phyloP scores from a whole-genome alignment of 2,888 invertebrate species.

The Villa cingulata region DNA sequence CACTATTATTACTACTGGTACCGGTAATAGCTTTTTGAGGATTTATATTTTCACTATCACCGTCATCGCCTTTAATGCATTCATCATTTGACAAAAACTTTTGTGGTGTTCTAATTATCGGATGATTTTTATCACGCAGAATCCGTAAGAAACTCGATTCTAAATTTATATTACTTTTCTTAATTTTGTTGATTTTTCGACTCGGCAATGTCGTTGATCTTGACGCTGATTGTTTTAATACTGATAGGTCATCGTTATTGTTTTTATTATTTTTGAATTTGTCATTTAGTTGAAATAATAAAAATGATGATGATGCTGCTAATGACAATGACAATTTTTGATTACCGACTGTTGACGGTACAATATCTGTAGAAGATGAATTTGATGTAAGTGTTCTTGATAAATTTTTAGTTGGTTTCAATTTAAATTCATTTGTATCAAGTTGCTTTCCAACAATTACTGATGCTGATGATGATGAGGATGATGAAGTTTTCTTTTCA shows the following conservation, averaged over 20 bases:
- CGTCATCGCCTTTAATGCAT: not conserved
- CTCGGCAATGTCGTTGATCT: constrained; percentile 34
- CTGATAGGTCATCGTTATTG: constrained; percentile 9
- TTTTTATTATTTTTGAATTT: not conserved
- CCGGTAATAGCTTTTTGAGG: constrained; percentile 7
- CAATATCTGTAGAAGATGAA: not conserved
- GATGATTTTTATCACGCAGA: constrained; percentile 17
- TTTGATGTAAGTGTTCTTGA: constrained; percentile 17
- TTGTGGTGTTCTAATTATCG: constrained; percentile 11
- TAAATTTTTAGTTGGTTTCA: constrained; percentile 27
- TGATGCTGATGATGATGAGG: too few species aligned
- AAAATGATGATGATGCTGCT: not conserved
- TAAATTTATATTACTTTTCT: constrained; percentile 2
- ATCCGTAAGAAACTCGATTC: constrained; percentile 16
- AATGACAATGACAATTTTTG: constrained; percentile 2
- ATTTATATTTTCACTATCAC: constrained; percentile 16
- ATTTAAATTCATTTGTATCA: constrained; percentile 29
- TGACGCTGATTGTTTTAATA: constrained; percentile 25
- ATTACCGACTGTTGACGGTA: constrained; percentile 6
- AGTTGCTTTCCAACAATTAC: constrained; percentile 27
- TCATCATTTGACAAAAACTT: constrained; percentile 1
- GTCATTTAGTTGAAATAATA: not conserved
- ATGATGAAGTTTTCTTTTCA: constrained; percentile 47
- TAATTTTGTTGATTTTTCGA: constrained; percentile 18
- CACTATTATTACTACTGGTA: constrained; percentile 2